Evolutionary conservation across 2,888 invertebrate species (phyloP).

Genomic region (Athalia rosae): DNA sequence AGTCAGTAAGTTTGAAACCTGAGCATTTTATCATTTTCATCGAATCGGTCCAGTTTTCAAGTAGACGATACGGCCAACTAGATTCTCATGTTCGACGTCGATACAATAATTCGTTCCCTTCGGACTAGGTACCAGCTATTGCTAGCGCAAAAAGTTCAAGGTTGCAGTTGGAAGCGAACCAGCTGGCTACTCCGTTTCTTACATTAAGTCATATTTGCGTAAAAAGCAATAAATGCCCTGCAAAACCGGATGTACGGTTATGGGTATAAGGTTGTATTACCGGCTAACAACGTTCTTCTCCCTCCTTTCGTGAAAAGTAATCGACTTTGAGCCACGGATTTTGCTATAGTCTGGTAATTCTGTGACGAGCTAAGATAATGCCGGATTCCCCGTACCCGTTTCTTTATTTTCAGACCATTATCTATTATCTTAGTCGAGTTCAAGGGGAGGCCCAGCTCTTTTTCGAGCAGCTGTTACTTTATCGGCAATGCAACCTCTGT

Average conservation of each 20-base stretch:
- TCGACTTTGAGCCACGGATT: constrained; percentile 18
- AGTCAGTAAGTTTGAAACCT: too few species aligned
- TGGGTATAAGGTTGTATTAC: neutral
- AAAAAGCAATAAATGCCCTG: constrained; percentile 26
- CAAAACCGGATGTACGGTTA: constrained; percentile 22
- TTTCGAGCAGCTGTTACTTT: too few species aligned
- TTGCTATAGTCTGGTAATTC: neutral
- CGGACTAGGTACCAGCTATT: neutral
- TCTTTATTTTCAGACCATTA: too few species aligned
- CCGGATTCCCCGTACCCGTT: too few species aligned
- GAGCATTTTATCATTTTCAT: neutral
- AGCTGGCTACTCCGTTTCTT: constrained; percentile 25
- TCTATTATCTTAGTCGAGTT: too few species aligned
- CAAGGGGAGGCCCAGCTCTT: too few species aligned
- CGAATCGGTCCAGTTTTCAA: neutral
- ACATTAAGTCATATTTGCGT: constrained; percentile 22
- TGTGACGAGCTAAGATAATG: neutral
- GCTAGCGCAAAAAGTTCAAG: neutral
- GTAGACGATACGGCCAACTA: neutral
- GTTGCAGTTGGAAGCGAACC: constrained; percentile 1
- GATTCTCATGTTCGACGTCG: neutral
- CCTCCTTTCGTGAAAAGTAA: neutral
- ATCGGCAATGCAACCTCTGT: too few species aligned
- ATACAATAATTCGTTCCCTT: constrained; percentile 13
- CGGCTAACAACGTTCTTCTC: constrained; percentile 13